These are phyloP conservation scores for Drosophila biarmipes DNA, from an alignment of 1,140 invertebrate genomes.

Conservation along the genomic window DNA sequence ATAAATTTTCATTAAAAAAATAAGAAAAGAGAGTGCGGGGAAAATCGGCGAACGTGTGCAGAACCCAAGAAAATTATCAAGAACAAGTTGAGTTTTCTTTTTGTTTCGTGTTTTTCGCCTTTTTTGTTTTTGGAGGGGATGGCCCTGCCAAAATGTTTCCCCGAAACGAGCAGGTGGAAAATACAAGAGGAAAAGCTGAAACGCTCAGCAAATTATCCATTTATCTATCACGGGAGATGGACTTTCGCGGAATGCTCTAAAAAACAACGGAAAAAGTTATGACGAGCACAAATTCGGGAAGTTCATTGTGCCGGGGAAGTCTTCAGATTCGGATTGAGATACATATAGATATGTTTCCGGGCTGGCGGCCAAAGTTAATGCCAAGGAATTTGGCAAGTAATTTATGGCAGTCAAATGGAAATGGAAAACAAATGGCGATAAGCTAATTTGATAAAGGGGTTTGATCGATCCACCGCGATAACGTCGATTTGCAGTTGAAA, in stretches of 20 bases:
- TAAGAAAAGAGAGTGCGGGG: conserved; percentile 30
- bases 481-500: conserved; percentile 33
- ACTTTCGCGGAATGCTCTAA: conserved; percentile 42
- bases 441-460: conserved; percentile 48
- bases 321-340: conserved; percentile 5
- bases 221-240: conserved; percentile 32
- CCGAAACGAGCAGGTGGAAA: conserved; percentile 51
- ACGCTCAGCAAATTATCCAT: conserved; percentile 46
- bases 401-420: conserved; percentile 20
- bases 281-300: conserved; percentile 38
- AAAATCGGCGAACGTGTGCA: conserved; percentile 46
- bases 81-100: conserved; percentile 55
- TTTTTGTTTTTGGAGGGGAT: not conserved
- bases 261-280: conserved; percentile 28
- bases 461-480: conserved; percentile 37
- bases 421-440: conserved; percentile 38
- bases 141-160: conserved; percentile 25
- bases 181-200: conserved; percentile 18
- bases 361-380: conserved; percentile 25
- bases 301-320: conserved; percentile 30
- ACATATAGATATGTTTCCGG: conserved; percentile 19
- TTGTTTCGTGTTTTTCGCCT: not conserved
- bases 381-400: conserved; percentile 40
- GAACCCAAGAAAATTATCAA: conserved; percentile 60
- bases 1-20: conserved; percentile 66